Evolutionary conservation across 2,888 invertebrate genomes (phyloP), one percentile per base, ranked within the genome.

Genomic region (Tetropium fuscum): DNA sequence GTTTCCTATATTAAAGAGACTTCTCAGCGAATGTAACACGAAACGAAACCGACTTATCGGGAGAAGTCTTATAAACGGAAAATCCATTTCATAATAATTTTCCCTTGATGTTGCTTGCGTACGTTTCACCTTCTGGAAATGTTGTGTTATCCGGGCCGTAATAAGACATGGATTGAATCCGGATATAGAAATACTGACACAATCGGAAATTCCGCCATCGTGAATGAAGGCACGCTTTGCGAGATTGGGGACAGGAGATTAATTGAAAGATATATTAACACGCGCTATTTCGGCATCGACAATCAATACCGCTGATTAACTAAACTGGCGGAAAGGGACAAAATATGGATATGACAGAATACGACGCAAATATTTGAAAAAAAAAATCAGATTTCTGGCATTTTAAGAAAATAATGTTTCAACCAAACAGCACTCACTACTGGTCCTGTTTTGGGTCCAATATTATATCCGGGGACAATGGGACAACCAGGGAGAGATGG

Each of bases 111-210:
- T 22, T 30, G n/a, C n/a, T n/a, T n/a, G 47, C 22, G 47, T 20
- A 20, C 60, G 66, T 59, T 49, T 53, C 54, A 48, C 58, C 51
- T n/a, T 53, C 59, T 27, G 59, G 53, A 54, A 64, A 62, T 59
- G 56, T 64, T 53, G 62, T 62, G 59, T 66, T 68, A 69, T 65
- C 66, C 59, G 43, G 57, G 43, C 58, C 38, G 58, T 63, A 66
- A 67, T 63, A 70, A 64, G 67, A 57, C 62, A 36, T 60, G 64
- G 60, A 67, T 66, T 66, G 68, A 64, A 62, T 69, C 66, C 71
- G 73, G 71, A 73, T 71, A 72, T 72, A 67, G 74, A 71, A 74
- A 74, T 70, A 70, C 68, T 70, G 69, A 71, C 72, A n/a, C n/a
- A 71, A 73, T 72, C 72, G 72, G 74, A 74, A 74, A 74, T 70